These are phyloP conservation scores for Drosophila nigromelanica DNA, from an alignment of 1,140 invertebrate species.

Conservation along the genomic window DNA sequence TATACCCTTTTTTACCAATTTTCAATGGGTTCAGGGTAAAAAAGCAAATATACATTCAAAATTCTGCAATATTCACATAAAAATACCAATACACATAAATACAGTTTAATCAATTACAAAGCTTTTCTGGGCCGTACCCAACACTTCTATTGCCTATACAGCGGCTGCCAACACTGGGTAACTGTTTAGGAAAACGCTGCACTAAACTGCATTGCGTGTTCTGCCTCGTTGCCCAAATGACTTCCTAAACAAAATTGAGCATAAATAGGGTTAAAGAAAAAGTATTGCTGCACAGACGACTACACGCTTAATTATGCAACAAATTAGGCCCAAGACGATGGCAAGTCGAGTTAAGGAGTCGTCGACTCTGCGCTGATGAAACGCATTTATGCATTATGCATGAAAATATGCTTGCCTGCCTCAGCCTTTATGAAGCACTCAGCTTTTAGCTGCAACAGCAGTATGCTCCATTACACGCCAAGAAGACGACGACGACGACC, in stretches of 20 bases:
- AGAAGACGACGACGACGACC: slow-evolving; percentile 50
- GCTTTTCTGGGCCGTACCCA: not conserved
- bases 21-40: too few relatives aligned
- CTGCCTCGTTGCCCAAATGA: slow-evolving; percentile 31
- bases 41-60: not conserved
- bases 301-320: slow-evolving; percentile 79
- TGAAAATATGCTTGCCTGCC: slow-evolving; percentile 64
- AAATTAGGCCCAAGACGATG: slow-evolving; percentile 73
- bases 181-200: not conserved
- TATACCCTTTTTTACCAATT: too few relatives aligned
- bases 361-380: slow-evolving; percentile 59
- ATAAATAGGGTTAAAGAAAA: slow-evolving; percentile 8
- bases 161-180: not conserved
- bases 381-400: slow-evolving; percentile 80
- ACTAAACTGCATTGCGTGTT: slow-evolving; percentile 13
- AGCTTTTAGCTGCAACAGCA: slow-evolving; percentile 42
- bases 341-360: slow-evolving; percentile 32
- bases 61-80: too few relatives aligned
- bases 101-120: not conserved
- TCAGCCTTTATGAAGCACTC: slow-evolving; percentile 32
- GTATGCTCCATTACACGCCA: slow-evolving; percentile 73
- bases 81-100: too few relatives aligned
- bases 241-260: slow-evolving; percentile 49
- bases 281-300: slow-evolving; percentile 51
- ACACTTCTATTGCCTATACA: not conserved